phyloP scores from a whole-genome alignment of 2,888 invertebrate species.

The Drosophila imparisetae region DNA sequence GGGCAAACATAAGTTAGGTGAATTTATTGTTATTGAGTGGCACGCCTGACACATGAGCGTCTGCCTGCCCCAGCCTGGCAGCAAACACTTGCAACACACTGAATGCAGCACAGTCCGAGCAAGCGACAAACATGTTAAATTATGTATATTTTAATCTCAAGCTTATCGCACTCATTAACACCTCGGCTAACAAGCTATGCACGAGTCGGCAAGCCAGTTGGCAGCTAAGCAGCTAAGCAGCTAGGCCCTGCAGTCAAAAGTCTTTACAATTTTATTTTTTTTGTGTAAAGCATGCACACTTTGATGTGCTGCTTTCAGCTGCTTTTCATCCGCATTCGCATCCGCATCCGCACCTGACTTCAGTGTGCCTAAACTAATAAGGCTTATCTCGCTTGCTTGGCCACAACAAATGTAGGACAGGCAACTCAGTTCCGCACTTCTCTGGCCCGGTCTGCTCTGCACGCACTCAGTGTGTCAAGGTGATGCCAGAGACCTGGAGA shows the following conservation, averaged over 20 bases:
- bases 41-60: slow-evolving; percentile 4
- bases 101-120: slow-evolving; percentile 32
- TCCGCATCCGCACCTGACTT: slow-evolving; percentile 12
- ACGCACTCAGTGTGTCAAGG: slow-evolving; percentile 63
- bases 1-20: slow-evolving; percentile 49
- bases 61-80: background rate
- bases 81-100: slow-evolving; percentile 34
- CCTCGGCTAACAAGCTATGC: slow-evolving; percentile 34
- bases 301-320: slow-evolving; percentile 43
- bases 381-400: slow-evolving; percentile 66
- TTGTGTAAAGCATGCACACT: slow-evolving; percentile 6
- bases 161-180: slow-evolving; percentile 79
- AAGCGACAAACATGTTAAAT: slow-evolving; percentile 64
- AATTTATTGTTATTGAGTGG: slow-evolving; percentile 62
- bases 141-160: slow-evolving; percentile 76
- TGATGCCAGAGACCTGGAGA: slow-evolving; percentile 11
- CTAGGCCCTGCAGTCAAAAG: slow-evolving; percentile 25
- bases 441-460: background rate
- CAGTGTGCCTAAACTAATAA: slow-evolving; percentile 70
- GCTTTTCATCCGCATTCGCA: slow-evolving; percentile 38
- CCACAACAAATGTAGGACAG: slow-evolving; percentile 43
- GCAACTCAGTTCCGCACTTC: background rate
- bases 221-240: slow-evolving; percentile 20
- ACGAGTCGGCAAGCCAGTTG: background rate
- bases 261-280: slow-evolving; percentile 47